These are phyloP conservation scores for Octopus sinensis DNA, from an alignment of 1,140 invertebrate genomes.

Conservation along the genomic window DNA sequence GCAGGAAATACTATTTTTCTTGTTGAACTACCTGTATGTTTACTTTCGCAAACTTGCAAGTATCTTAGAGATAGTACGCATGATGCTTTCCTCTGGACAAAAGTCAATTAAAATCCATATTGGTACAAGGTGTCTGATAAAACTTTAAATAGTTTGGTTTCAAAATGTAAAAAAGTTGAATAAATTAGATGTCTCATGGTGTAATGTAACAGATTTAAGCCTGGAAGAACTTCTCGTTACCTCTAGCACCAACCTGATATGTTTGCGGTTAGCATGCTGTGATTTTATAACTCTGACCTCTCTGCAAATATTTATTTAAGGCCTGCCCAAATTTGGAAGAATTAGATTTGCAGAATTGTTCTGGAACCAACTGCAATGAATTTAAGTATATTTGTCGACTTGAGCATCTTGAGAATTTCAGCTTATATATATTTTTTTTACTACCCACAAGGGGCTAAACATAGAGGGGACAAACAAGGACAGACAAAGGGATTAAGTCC, in stretches of 20 bases:
- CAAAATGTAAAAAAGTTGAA: slow-evolving; percentile 69
- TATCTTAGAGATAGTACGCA: slow-evolving; percentile 72
- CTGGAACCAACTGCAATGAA: slow-evolving; percentile 59
- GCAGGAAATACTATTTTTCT: slow-evolving; percentile 71
- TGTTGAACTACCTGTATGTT: slow-evolving; percentile 74
- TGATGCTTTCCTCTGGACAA: slow-evolving; percentile 74
- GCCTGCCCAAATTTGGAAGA: slow-evolving; percentile 71
- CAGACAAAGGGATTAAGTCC: too few species aligned
- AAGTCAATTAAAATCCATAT: slow-evolving; percentile 68
- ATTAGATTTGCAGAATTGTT: slow-evolving; percentile 67
- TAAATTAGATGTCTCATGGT: slow-evolving; percentile 83
- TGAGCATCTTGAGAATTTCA: slow-evolving; percentile 69
- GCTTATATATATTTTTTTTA: slow-evolving; percentile 64
- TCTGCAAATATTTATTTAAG: slow-evolving; percentile 64
- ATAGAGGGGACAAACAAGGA: too few species aligned
- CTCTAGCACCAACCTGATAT: slow-evolving; percentile 68
- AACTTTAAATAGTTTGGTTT: slow-evolving; percentile 59
- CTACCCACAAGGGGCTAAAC: too few species aligned
- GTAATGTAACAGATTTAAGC: slow-evolving; percentile 59
- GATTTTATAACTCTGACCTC: slow-evolving; percentile 66
- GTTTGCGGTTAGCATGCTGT: slow-evolving; percentile 73
- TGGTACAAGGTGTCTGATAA: slow-evolving; percentile 62
- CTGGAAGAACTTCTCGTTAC: slow-evolving; percentile 23
- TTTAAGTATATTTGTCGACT: slow-evolving; percentile 66
- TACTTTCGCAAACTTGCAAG: slow-evolving; percentile 72